Base-by-base conservation (phyloP, 2,113 vertebrate species). In the Zingel zingel region DNA sequence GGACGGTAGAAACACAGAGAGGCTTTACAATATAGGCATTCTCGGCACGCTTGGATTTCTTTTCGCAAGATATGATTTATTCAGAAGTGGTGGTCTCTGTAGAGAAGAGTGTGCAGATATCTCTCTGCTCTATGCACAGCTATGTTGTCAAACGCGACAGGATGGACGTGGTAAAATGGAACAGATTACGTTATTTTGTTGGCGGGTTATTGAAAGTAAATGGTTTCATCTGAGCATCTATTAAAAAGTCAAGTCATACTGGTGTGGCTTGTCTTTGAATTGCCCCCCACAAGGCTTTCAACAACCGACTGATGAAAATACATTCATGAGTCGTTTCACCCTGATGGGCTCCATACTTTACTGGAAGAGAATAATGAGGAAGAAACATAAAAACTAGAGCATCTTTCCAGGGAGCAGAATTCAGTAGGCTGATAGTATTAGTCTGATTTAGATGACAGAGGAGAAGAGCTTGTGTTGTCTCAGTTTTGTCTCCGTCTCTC, bases 61-160 rank as follows among this genome's bases (percentile, higher is more conserved):
- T 21, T n/a, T 53, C 3, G 69, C 19, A 5, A n/a, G 65, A 39
- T 50, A 63, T 76, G 69, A 83, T 65, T 83, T 74, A 86, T 85
- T 79, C 45, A 83, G 36, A 7, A 25, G 61, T 36, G 64, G 2
- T 4, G 12, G 50, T 69, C 72, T 72, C 54, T 48, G 71, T 25
- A 6, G 13, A 58, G n/a, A 53, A 74, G 14, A 45, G 74, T 2
- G 15, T 45, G 25, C 73, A 68, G 47, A 53, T 39, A 53, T 58
- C 25, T 77, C 77, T 25, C 64, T 36, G 78, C 59, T 80, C 58
- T 75, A 12, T 16, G 23, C 19, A 61, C 9, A 16, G 27, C 51
- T 36, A 6, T 27, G 69, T 16, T 18, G 39, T 25, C 54, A 70
- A 4, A 69, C 3, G 3, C 1, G 2, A 36, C 5, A 2, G 78